Evolutionary conservation across 2,797 vertebrate species (phyloP), one percentile per base, ranked within the genome.

Genomic region (Avahi laniger): DNA sequence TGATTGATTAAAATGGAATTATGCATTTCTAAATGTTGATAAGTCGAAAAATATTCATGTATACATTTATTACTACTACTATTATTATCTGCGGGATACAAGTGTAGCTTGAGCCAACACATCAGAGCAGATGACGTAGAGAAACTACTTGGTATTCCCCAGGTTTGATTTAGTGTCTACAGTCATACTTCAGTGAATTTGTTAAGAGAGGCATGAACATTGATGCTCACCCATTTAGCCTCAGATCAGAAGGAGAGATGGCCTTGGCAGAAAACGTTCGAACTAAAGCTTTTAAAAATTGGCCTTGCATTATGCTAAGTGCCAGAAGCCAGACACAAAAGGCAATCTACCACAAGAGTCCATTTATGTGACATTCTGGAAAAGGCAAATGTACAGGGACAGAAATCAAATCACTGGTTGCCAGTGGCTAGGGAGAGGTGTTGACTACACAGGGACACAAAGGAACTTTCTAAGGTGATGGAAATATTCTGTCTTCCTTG

Each of bases 21-120:
- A 41, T 61, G 9, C 43, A 82, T 89, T 96, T 95, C 59, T 82
- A 82, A 95, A 81, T 82, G 59, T 43, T 89, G 79, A 81, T 70
- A 48, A 54, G n/a, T 24, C 24, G 30, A 73, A 50, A 26, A 87
- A 35, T 57, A 94, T 88, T 89, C 46, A 57, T 70, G n/a, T 70
- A 38, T 73, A 69, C 65, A 69, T 83, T 87, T 15, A 46, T 26
- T 69, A 33, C 12, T 38, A 57, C 18, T 67, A 22, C 20, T 82
- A 14, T 52, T 69, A 61, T 28, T 52, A 48, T 69, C 83, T 67
- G 38, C 13, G 22, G 13, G 12, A 4, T 57, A 17, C 28, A 61
- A 46, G 38, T 33, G 9, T 48, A 88, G 35, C 69, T 83, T 82
- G 85, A 95, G 43, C 14, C 65, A 89, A 61, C 59, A 10, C 11